These are phyloP conservation scores for Netelia virgata DNA, from an alignment of 2,888 invertebrate species.

Conservation along the genomic window DNA sequence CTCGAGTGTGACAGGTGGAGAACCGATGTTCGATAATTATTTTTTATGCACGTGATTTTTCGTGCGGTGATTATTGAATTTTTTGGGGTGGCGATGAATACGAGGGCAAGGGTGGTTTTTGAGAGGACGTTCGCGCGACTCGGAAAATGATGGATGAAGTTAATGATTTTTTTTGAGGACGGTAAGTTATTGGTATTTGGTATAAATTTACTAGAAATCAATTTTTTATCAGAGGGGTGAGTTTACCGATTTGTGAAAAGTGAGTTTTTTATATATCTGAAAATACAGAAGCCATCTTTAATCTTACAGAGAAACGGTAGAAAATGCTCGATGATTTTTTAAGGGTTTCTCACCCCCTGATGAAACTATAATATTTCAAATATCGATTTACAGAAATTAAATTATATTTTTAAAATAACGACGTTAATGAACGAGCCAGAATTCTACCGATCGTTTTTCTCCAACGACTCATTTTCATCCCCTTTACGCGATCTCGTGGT, in stretches of 20 bases:
- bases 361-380: slow-evolving; percentile 15
- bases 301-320: too few relatives aligned
- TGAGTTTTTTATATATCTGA: too few relatives aligned
- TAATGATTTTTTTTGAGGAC: too few relatives aligned
- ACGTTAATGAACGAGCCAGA: slow-evolving; percentile 43
- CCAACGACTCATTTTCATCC: slow-evolving; percentile 27
- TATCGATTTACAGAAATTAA: slow-evolving; percentile 79
- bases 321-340: neutral
- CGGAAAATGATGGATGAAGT: too few relatives aligned
- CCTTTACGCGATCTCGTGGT: neutral
- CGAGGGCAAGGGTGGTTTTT: too few relatives aligned
- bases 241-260: too few relatives aligned
- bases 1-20: too few relatives aligned
- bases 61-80: neutral
- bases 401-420: slow-evolving; percentile 75
- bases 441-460: slow-evolving; percentile 48
- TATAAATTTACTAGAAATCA: too few relatives aligned
- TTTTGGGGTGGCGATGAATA: neutral
- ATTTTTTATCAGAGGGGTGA: too few relatives aligned
- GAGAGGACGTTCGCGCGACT: too few relatives aligned
- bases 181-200: too few relatives aligned
- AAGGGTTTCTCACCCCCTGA: slow-evolving; percentile 6
- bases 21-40: neutral
- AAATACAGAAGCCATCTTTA: too few relatives aligned
- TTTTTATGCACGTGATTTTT: neutral